phyloP scores from a whole-genome alignment of 1,140 invertebrate genomes.

The Papilio polytes region DNA sequence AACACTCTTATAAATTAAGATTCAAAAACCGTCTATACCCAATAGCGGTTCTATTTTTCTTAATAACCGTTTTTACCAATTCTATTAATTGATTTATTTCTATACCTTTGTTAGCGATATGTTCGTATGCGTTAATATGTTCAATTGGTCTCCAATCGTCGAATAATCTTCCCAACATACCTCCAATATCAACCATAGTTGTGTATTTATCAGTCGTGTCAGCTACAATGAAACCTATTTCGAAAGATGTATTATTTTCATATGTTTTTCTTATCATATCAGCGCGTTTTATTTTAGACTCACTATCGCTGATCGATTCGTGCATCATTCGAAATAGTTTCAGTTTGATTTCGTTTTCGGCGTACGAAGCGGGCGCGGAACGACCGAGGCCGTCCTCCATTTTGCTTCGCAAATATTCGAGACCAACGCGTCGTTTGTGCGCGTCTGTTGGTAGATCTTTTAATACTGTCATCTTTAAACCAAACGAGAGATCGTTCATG shows the following conservation, averaged over 20 bases:
- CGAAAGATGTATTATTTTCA: conserved; percentile 59
- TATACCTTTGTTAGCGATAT: conserved; percentile 69
- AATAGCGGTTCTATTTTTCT: conserved; percentile 4
- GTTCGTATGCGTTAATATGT: conserved; percentile 73
- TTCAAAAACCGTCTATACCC: neutral
- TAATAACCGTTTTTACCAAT: conserved; percentile 44
- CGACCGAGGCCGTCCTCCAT: neutral
- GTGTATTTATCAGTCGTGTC: conserved; percentile 65
- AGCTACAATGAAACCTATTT: conserved; percentile 67
- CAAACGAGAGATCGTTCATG: conserved; percentile 59
- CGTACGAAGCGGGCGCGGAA: neutral
- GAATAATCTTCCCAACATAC: conserved; percentile 57
- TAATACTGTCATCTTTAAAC: conserved; percentile 50
- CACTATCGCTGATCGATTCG: conserved; percentile 66
- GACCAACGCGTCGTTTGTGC: conserved; percentile 40
- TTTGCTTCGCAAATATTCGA: conserved; percentile 35
- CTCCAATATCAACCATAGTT: conserved; percentile 58
- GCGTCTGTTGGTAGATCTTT: conserved; percentile 38
- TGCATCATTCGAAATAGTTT: conserved; percentile 72
- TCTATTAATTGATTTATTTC: conserved; percentile 64
- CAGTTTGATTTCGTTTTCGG: conserved; percentile 63
- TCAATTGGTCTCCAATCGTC: conserved; percentile 67
- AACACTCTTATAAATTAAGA: neutral
- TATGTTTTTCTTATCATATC: conserved; percentile 59
- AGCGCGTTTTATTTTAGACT: conserved; percentile 62